Base-by-base conservation (phyloP, 2,888 invertebrate species). In the Eurytoma adleriae region DNA sequence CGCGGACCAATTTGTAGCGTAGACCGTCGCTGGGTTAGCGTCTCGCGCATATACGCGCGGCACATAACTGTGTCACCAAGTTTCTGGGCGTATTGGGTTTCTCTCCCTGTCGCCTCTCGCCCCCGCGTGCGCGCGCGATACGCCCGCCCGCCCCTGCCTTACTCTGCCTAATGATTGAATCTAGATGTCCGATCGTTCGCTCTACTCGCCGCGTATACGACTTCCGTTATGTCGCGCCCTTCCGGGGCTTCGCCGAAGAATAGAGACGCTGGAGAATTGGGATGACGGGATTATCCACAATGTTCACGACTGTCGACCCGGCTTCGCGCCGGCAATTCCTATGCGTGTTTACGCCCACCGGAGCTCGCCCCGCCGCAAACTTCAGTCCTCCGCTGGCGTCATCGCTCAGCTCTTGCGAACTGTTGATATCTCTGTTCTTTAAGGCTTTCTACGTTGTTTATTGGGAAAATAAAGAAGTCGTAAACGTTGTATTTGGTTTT, bases 1-100 rank as follows among this genome's bases (percentile, higher is more conserved):
- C 83, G 77, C 78, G 52, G 80, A 82, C 85, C 86, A 87, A 86
- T 87, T 86, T 86, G 85, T 85, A 84, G 78, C 83, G 3, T 3
- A 7, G 30, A 40, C 30, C 10, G 14, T 10, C 82, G 80, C 24
- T 10, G 4, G 18, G 54, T 13, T 52, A 24, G 54, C 13, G 14
- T 14, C n/a, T 54, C 12, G 56, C 30, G 18, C 57, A 30, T 56
- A n/a, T 7, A 57, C 16, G 24, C 30, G 48, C 64, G 7, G n/a
- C 27, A 54, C 24, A 27, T 57, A 57, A n/a, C 18, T n/a, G 3
- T 64, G 40, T 64, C 40, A 0, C 18, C 40, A 64, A 64, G 62
- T 64, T 64, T 40, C 27, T 16, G n/a, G 10, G n/a, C 10, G 62
- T 40, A 64, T 64, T 64, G 62, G 64, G 40, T n/a, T 64, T 64